Base-by-base conservation (phyloP, 2,113 vertebrate genomes). In the Myrmophylax atrothorax region DNA sequence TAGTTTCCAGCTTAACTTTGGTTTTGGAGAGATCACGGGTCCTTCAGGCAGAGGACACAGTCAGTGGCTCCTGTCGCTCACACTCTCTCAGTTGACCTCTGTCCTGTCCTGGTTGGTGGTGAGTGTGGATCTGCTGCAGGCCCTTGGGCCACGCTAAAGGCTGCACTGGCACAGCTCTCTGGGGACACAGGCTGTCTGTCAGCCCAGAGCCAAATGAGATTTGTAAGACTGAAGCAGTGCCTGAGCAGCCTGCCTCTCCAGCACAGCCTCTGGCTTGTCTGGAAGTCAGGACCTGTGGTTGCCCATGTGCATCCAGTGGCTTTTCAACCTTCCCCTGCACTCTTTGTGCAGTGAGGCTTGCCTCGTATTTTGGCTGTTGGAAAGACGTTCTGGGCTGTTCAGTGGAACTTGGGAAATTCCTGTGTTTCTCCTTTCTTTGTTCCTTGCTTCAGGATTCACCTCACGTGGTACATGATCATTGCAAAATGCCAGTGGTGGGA, bases 81-180 rank as follows among this genome's bases (percentile, higher is more conserved):
- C 0, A 0, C 7, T 67, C 37, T 56, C 50, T n/a, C 1, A 1
- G 29, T 37, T 60, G 78, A 58, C 52, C 68, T 8, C 26, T 6
- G 3, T 69, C 50, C 46, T 42, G 10, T 10, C 42, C 35, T n/a
- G n/a, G 42, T 18, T 67, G 29, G 3, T 23, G 25, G 56, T 23
- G 7, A 5, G 12, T 7, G 47, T 5, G 40, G 6, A 62, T 42
- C 67, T 72, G 67, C 67, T 26, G 47, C 53, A 56, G 50, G 83
- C 74, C 38, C 59, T 2, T 2, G 5, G 56, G 35, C 33, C 3
- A 6, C 28, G 24, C 24, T 19, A 22, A 35, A 35, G 37, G 56
- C 74, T n/a, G 40, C 0, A 0, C 26, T 59, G 4, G n/a, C 15
- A 4, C 2, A 10, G 31, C n/a, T 16, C 40, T 28, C 33, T 33